A percentile compares a stretch with the other conserved stretches of the same genome.
Conservation (phyloP, 1,140 invertebrate species). For the Charaxes varanes region DNA sequence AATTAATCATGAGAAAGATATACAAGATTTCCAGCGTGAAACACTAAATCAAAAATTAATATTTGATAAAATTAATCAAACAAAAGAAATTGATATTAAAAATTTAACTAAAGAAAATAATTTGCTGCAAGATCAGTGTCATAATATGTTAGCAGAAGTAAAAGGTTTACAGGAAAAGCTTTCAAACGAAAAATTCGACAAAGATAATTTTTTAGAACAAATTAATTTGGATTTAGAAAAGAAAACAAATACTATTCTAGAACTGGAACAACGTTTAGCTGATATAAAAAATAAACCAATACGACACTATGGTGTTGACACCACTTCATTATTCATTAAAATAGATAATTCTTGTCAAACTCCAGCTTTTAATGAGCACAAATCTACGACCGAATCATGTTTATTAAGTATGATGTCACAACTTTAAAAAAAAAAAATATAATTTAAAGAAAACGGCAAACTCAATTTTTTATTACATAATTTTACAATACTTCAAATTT, state of each 20-base stretch:
- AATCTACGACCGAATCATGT: too few relatives aligned
- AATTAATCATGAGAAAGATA: constrained; percentile 32
- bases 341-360: too few relatives aligned
- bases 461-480: too few relatives aligned
- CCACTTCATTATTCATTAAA: too few relatives aligned
- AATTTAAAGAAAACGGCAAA: too few relatives aligned
- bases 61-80: constrained; percentile 43
- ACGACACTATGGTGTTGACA: too few relatives aligned
- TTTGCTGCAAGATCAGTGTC: constrained; percentile 36
- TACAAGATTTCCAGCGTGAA: constrained; percentile 48
- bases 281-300: constrained; percentile 31
- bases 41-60: constrained; percentile 53
- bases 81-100: constrained; percentile 33
- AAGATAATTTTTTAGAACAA: constrained; percentile 2
- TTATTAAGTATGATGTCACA: too few relatives aligned
- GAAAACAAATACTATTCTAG: constrained; percentile 36
- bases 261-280: constrained; percentile 26
- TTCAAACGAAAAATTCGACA: constrained; percentile 7
- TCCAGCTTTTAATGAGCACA: too few relatives aligned
- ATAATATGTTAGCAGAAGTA: constrained; percentile 32
- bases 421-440: too few relatives aligned
- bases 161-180: constrained; percentile 35
- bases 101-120: constrained; percentile 46
- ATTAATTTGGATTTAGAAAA: constrained; percentile 20
- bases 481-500: too few relatives aligned